Conservation (phyloP, 2,888 invertebrate genomes). For the Pollenia labialis region DNA sequence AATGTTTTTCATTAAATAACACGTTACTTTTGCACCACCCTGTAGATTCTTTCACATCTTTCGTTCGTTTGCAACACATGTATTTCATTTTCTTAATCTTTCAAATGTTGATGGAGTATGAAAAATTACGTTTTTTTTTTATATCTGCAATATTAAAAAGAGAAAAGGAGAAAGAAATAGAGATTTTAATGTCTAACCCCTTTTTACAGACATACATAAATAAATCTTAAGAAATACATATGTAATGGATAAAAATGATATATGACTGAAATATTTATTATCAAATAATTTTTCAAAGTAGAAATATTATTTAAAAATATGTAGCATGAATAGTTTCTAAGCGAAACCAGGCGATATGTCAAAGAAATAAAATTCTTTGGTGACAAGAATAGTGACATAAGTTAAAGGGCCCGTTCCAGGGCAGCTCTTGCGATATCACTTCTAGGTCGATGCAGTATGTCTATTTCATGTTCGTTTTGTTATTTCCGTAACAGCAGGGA, state of each 20-base stretch:
- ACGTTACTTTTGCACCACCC: no score
- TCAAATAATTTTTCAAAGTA: background rate
- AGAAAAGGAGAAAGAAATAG: background rate
- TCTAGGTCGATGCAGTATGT: no score
- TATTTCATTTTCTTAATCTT: conserved; percentile 1
- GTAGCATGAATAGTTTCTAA: background rate
- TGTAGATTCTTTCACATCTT: conserved; percentile 4
- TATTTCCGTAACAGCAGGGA: no score
- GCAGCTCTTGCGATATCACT: no score
- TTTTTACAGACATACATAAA: background rate
- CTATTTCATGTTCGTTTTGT: no score
- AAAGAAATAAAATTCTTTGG: no score
- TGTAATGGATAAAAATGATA: conserved; percentile 13
- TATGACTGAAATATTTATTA: conserved; percentile 11
- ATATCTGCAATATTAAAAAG: background rate
- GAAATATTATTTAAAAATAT: no score
- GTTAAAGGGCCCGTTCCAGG: no score
- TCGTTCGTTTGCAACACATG: background rate
- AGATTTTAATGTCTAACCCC: background rate
- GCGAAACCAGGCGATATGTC: no score
- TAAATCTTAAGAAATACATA: conserved; percentile 12
- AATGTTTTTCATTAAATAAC: no score
- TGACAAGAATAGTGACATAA: no score
- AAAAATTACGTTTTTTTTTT: conserved; percentile 25
- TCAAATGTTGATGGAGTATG: conserved; percentile 22